Conservation (phyloP, 2,888 invertebrate species). For the Eugnorisma glareosa region DNA sequence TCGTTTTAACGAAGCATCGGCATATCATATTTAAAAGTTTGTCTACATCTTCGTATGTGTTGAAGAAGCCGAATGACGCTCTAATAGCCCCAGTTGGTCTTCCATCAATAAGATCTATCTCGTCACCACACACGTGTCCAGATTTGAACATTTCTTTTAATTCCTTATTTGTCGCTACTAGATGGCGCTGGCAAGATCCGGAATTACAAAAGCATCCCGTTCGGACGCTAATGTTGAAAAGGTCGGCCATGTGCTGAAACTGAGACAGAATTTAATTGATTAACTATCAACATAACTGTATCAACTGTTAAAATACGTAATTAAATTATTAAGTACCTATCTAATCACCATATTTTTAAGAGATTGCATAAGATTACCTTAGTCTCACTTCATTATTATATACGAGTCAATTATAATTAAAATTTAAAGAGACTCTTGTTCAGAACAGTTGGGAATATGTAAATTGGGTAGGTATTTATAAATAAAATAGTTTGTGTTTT, state of each 20-base stretch:
- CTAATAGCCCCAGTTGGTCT: slow-evolving; percentile 97
- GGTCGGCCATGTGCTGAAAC: slow-evolving; percentile 96
- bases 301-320: background rate
- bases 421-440: too few species aligned
- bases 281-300: background rate
- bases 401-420: background rate
- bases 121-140: slow-evolving; percentile 98
- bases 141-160: slow-evolving; percentile 95
- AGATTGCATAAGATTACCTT: background rate
- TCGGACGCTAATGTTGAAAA: slow-evolving; percentile 96
- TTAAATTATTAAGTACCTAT: background rate
- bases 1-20: slow-evolving; percentile 92
- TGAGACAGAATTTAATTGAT: slow-evolving; percentile 76
- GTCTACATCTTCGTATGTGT: slow-evolving; percentile 93
- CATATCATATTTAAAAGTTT: slow-evolving; percentile 93
- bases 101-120: slow-evolving; percentile 95
- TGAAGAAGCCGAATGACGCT: slow-evolving; percentile 98
- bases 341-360: background rate
- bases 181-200: slow-evolving; percentile 96
- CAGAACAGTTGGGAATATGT: too few species aligned
- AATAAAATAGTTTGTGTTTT: too few species aligned
- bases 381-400: background rate
- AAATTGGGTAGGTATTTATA: too few species aligned
- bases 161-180: slow-evolving; percentile 92
- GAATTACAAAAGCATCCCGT: slow-evolving; percentile 99